Evolutionary conservation across 2,113 vertebrate genomes (phyloP).

Genomic region (Callipepla californica): DNA sequence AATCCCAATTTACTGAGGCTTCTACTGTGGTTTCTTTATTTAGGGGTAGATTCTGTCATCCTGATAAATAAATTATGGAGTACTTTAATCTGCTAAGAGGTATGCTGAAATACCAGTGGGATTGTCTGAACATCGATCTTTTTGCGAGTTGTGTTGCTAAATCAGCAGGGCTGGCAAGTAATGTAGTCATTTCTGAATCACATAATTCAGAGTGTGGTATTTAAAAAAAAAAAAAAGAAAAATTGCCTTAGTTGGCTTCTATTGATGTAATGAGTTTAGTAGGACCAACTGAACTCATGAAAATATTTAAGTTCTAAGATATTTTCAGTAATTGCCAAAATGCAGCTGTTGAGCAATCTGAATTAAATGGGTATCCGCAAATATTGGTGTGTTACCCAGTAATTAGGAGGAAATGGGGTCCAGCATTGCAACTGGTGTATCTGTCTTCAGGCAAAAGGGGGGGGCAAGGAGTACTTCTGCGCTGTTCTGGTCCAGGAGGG

Average conservation of each 20-base stretch:
- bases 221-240: not conserved
- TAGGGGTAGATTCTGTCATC: slow-evolving; percentile 14
- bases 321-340: not conserved
- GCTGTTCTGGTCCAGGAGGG: not conserved
- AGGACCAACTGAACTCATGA: not conserved
- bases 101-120: not conserved
- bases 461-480: not conserved
- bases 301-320: not conserved
- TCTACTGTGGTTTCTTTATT: not conserved
- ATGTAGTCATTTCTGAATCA: not conserved
- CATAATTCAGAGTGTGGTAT: not conserved
- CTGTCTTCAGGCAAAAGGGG: not conserved
- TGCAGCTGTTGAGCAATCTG: not conserved
- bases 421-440: not conserved
- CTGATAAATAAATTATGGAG: slow-evolving; percentile 11
- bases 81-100: slow-evolving; percentile 38
- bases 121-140: slow-evolving; percentile 19
- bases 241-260: not conserved
- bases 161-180: not conserved
- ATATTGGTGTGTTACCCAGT: rapidly evolving
- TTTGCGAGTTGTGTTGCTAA: not conserved
- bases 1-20: not conserved
- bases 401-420: not conserved
- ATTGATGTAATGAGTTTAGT: not conserved
- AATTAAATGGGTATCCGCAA: not conserved